Conservation (phyloP, 2,888 invertebrate genomes). For the Ptychoptera albimana region DNA sequence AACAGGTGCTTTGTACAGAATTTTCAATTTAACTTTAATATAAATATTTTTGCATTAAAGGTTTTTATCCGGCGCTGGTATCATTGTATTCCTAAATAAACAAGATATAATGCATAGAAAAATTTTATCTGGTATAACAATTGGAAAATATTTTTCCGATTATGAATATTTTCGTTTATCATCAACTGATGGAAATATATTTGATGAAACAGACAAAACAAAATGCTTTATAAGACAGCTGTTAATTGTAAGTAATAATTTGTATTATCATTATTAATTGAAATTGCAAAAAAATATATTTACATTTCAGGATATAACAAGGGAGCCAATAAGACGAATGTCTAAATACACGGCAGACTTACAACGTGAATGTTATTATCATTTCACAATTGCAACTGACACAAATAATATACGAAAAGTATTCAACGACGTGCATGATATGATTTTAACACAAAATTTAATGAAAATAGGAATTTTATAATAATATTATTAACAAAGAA, state of each 20-base stretch:
- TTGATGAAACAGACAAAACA: slow-evolving; percentile 48
- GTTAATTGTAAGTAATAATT: slow-evolving; percentile 38
- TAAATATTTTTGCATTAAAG: background rate
- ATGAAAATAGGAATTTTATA: slow-evolving; percentile 26
- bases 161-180: slow-evolving; percentile 37
- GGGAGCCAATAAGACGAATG: slow-evolving; percentile 31
- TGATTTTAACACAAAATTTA: slow-evolving; percentile 38
- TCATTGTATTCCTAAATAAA: slow-evolving; percentile 71
- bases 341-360: slow-evolving; percentile 26
- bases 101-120: slow-evolving; percentile 60
- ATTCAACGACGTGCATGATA: slow-evolving; percentile 56
- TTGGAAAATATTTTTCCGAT: slow-evolving; percentile 50
- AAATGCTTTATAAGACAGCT: slow-evolving; percentile 50
- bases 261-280: background rate
- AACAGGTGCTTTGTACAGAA: slow-evolving; percentile 23
- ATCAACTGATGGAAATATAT: slow-evolving; percentile 31
- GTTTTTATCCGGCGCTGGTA: slow-evolving; percentile 55
- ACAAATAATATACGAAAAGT: slow-evolving; percentile 56
- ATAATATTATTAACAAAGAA: no score
- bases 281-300: background rate
- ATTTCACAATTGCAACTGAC: slow-evolving; percentile 60
- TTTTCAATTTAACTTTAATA: background rate
- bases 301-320: slow-evolving; percentile 37
- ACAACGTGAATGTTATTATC: slow-evolving; percentile 48
- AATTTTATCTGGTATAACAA: slow-evolving; percentile 44